These are phyloP conservation scores for Neotragus moschatus DNA, from an alignment of 2,113 vertebrate species.

Conservation along the genomic window DNA sequence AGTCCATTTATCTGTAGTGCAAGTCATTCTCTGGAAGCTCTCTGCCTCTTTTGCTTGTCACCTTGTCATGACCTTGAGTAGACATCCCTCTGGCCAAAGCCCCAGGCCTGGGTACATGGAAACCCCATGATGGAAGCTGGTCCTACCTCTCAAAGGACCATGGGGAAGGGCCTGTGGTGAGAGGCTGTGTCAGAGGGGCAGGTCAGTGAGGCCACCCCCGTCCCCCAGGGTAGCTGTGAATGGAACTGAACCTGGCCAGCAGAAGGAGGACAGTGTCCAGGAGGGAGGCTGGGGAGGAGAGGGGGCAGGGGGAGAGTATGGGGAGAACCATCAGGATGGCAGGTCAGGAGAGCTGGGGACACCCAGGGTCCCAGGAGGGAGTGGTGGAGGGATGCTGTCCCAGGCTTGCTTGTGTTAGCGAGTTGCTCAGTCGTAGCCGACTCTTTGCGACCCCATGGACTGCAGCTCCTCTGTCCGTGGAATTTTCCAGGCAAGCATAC, in stretches of 20 bases:
- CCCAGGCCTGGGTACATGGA: background rate
- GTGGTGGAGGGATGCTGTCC: background rate
- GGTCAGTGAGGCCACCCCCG: rapidly evolving
- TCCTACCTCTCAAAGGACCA: background rate
- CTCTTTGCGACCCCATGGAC: background rate
- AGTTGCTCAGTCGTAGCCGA: background rate
- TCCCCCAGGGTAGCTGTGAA: background rate
- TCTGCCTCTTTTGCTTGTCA: too few relatives aligned
- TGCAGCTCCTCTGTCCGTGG: background rate
- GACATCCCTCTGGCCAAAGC: background rate
- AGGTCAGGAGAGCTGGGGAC: background rate
- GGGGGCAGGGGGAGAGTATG: rapidly evolving
- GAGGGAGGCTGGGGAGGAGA: background rate
- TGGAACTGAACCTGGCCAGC: background rate
- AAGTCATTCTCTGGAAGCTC: rapidly evolving
- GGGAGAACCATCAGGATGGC: rapidly evolving
- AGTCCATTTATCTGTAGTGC: rapidly evolving
- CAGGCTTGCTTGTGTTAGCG: background rate
- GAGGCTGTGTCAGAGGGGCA: background rate
- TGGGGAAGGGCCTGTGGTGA: background rate
- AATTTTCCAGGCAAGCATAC: background rate
- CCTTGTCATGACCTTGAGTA: background rate
- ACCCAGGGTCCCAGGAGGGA: rapidly evolving
- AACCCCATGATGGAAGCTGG: background rate
- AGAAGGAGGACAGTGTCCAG: background rate